Conservation (phyloP, 2,113 vertebrate genomes). For the Polyodon spathula region DNA sequence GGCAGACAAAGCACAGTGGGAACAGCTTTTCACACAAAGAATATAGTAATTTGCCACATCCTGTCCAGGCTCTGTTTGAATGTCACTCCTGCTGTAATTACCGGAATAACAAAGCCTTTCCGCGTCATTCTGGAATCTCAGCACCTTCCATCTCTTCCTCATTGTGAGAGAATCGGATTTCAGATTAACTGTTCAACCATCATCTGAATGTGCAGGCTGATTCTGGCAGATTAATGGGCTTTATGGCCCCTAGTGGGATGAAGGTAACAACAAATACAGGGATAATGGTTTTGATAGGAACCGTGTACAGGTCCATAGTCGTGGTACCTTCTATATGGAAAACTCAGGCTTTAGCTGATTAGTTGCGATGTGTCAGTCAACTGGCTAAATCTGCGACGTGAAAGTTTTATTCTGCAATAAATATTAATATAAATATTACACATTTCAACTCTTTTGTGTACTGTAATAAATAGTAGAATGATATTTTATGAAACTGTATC, state of each 20-base stretch:
- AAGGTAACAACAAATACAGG: constrained; percentile 47
- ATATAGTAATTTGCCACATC: constrained; percentile 76
- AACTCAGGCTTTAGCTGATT: constrained; percentile 44
- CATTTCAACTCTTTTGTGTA: too few species aligned
- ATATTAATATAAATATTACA: too few species aligned
- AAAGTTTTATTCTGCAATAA: constrained; percentile 32
- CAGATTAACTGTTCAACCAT: constrained; percentile 23
- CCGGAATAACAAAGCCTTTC: constrained; percentile 69
- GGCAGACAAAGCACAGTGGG: constrained; percentile 65
- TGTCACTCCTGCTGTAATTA: constrained; percentile 81
- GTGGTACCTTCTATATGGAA: too few species aligned
- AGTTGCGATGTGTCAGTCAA: constrained; percentile 23
- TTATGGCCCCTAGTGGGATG: constrained; percentile 31
- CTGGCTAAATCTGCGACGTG: constrained; percentile 41
- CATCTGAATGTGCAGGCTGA: constrained; percentile 6
- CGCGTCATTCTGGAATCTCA: constrained; percentile 37
- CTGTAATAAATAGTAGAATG: too few species aligned
- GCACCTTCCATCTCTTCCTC: constrained; percentile 22
- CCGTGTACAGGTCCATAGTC: constrained; percentile 33
- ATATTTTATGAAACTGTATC: too few species aligned
- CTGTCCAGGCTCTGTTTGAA: constrained; percentile 62
- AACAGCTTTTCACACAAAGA: constrained; percentile 75
- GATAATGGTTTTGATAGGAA: constrained; percentile 39
- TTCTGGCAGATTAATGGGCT: constrained; percentile 26
- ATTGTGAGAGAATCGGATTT: constrained; percentile 19